Percentiles rank a stretch among this genome's conserved stretches.
Evolutionary conservation across 2,113 vertebrate genomes (phyloP).

Genomic region (Emydocephalus ijimae): DNA sequence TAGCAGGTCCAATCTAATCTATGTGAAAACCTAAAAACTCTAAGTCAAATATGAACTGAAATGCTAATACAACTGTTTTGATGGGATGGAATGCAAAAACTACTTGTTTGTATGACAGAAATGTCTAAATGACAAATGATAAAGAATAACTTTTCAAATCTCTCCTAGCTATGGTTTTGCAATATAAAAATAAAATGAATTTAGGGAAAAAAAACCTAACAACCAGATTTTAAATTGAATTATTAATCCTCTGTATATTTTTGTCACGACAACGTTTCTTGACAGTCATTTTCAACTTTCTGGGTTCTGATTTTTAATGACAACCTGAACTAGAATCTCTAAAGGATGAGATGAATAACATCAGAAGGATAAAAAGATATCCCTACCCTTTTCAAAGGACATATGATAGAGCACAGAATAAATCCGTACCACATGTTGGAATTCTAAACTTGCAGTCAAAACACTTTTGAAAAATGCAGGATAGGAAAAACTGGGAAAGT

Average conservation of each 20-base stretch:
- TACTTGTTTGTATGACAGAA: background rate
- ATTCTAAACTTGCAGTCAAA: background rate
- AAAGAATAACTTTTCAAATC: background rate
- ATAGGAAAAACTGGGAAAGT: background rate
- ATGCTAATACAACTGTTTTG: background rate
- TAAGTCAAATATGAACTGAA: background rate
- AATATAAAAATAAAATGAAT: conserved; percentile 47
- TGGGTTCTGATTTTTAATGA: background rate
- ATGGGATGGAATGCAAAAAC: too few relatives aligned
- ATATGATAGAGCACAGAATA: background rate
- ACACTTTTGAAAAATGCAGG: background rate
- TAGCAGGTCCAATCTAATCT: background rate
- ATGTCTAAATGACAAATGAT: background rate
- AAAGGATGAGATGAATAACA: background rate
- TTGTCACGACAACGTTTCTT: background rate
- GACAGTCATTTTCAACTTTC: background rate
- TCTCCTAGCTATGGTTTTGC: conserved; percentile 38
- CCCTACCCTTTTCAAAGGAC: background rate
- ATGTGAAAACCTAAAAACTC: background rate
- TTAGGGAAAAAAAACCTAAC: background rate
- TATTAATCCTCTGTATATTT: background rate
- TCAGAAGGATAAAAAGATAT: background rate
- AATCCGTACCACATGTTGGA: background rate
- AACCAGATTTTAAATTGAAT: background rate
- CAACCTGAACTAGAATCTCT: background rate